Base-by-base conservation (phyloP, 2,113 vertebrate species). In the Platichthys flesus region DNA sequence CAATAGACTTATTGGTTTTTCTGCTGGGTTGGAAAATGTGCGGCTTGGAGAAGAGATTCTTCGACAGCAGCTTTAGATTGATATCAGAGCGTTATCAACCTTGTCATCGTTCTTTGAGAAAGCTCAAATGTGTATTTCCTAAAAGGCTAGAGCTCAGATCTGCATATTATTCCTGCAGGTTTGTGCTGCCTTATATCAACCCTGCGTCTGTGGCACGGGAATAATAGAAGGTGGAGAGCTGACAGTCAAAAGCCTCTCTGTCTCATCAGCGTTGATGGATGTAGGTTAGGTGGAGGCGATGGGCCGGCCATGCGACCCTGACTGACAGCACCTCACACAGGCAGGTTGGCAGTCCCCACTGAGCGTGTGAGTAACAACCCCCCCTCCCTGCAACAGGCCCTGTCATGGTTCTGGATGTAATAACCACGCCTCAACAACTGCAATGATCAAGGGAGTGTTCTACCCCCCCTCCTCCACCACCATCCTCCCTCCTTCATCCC, bases 181-280 rank as follows among this genome's bases (percentile, higher is more conserved):
- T 52, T 54, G n/a, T n/a, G 40, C n/a, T 14, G 7, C 31, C 31
- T 57, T 51, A 6, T 40, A 4, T 47, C 4, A 57, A 23, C 23
- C 35, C 31, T 31, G 18, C 14, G 0, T 15, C 49, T 56, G 66
- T 60, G 49, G 20, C 40, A 12, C 40, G 2, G 40, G 40, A 12
- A 42, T 13, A 10, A 42, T 10, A 42, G 9, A 42, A 64, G 21
- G 71, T 51, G 20, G 37, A 13, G 31, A 71, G 55, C 35, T 63
- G 59, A 66, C 71, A 60, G 68, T 55, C 5, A 6, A 37, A 71
- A 52, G 52, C 67, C 65, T 65, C 72, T 56, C 0, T 85, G 82
- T 85, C 85, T 89, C 74, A 89, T 90, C 84, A 86, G 45, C 61
- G 23, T 3, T 62, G 72, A 81, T 80, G 72, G 79, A 82, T 84